These are phyloP conservation scores for Perca flavescens DNA, from an alignment of 2,113 vertebrate genomes.

Conservation along the genomic window DNA sequence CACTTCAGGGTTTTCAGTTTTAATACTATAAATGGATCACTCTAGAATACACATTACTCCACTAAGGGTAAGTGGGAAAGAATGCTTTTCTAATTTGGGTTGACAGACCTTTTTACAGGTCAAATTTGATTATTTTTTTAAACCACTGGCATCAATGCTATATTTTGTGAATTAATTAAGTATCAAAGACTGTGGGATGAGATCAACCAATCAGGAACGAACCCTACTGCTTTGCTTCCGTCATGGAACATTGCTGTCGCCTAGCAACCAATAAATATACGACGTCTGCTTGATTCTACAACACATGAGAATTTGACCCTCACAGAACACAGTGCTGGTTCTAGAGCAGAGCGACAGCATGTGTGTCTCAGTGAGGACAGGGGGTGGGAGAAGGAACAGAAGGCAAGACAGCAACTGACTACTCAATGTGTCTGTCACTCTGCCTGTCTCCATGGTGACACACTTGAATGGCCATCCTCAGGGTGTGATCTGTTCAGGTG, in stretches of 20 bases:
- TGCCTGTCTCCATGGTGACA: constrained; percentile 68
- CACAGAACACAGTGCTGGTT: constrained; percentile 31
- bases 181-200: not conserved
- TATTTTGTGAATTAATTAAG: constrained; percentile 29
- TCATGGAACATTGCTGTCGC: constrained; percentile 11
- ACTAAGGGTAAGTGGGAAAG: not conserved
- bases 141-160: not conserved
- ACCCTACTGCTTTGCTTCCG: not conserved
- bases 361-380: constrained; percentile 42
- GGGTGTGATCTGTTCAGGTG: constrained; percentile 50
- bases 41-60: not conserved
- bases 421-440: constrained; percentile 57
- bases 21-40: not conserved
- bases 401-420: constrained; percentile 56
- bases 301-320: constrained; percentile 5
- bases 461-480: constrained; percentile 48
- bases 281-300: not conserved
- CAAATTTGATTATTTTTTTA: not conserved
- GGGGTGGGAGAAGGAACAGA: constrained; percentile 35
- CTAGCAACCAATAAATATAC: constrained; percentile 13
- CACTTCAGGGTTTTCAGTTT: not conserved
- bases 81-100: constrained; percentile 4
- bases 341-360: constrained; percentile 40
- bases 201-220: constrained; percentile 17
- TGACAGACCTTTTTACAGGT: not conserved